Conservation (phyloP, 1,140 invertebrate genomes). For the Euura lappo region DNA sequence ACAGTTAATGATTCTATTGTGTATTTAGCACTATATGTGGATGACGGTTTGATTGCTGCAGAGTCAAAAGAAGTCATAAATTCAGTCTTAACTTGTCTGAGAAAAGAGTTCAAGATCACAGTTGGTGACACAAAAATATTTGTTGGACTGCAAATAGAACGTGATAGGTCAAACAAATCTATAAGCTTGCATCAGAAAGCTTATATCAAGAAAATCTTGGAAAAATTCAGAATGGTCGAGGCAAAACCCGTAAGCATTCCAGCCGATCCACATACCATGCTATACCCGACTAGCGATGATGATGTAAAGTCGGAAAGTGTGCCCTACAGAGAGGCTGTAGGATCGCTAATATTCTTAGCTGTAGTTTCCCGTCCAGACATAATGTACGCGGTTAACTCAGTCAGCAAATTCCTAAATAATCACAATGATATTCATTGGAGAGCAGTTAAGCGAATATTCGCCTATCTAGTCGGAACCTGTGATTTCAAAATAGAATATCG, state of each 20-base stretch:
- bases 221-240: conserved; percentile 20
- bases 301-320: conserved; percentile 18
- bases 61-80: conserved; percentile 14
- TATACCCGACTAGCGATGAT: conserved; percentile 13
- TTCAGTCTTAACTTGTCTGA: conserved; percentile 17
- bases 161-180: conserved; percentile 16
- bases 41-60: conserved; percentile 22
- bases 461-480: conserved; percentile 37
- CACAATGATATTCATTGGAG: conserved; percentile 36
- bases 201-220: conserved; percentile 20
- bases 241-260: conserved; percentile 21
- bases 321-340: conserved; percentile 41
- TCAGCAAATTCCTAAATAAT: conserved; percentile 34
- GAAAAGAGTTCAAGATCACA: conserved; percentile 23
- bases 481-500: background rate
- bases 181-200: conserved; percentile 18
- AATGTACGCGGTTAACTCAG: conserved; percentile 35
- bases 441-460: conserved; percentile 38
- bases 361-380: conserved; percentile 46
- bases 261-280: conserved; percentile 19
- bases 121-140: conserved; percentile 19
- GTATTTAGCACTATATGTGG: conserved; percentile 18
- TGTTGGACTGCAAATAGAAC: conserved; percentile 17
- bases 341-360: conserved; percentile 45
- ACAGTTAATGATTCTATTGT: too few species aligned